phyloP scores from a whole-genome alignment of 2,797 vertebrate genomes.

The Syngnathus rostellatus region DNA sequence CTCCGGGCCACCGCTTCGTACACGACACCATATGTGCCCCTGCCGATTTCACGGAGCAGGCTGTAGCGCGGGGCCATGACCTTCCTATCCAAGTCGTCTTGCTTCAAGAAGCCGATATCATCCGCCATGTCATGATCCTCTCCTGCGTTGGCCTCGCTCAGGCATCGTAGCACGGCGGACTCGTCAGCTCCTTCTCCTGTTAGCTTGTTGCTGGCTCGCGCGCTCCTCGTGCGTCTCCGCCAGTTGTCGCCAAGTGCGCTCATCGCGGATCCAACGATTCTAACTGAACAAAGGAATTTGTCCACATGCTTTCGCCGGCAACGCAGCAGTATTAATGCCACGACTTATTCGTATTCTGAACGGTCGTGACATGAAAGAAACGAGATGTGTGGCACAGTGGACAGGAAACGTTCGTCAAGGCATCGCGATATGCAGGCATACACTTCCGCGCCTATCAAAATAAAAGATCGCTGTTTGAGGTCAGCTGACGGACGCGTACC shows the following conservation, averaged over 20 bases:
- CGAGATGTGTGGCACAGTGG: not conserved
- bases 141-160: constrained; percentile 52
- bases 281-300: not conserved
- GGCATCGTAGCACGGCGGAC: constrained; percentile 48
- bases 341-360: not conserved
- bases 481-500: not conserved
- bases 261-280: constrained; percentile 36
- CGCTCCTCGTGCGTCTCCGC: constrained; percentile 50
- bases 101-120: constrained; percentile 50
- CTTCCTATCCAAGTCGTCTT: constrained; percentile 44
- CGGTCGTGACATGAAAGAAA: not conserved
- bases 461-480: not conserved
- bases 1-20: constrained; percentile 81
- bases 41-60: constrained; percentile 83
- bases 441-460: not conserved
- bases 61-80: constrained; percentile 74
- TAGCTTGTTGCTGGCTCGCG: constrained; percentile 29
- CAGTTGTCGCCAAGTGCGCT: constrained; percentile 34
- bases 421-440: not conserved
- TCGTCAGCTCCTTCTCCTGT: constrained; percentile 9
- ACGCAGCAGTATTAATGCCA: constrained; percentile 3
- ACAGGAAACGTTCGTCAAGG: not conserved
- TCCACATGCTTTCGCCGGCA: constrained; percentile 11
- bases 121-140: constrained; percentile 54
- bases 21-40: constrained; percentile 90